Percentiles rank a stretch among this genome's conserved stretches.
phyloP scores from a whole-genome alignment of 2,888 invertebrate genomes.

The Platycheirus rosarum region DNA sequence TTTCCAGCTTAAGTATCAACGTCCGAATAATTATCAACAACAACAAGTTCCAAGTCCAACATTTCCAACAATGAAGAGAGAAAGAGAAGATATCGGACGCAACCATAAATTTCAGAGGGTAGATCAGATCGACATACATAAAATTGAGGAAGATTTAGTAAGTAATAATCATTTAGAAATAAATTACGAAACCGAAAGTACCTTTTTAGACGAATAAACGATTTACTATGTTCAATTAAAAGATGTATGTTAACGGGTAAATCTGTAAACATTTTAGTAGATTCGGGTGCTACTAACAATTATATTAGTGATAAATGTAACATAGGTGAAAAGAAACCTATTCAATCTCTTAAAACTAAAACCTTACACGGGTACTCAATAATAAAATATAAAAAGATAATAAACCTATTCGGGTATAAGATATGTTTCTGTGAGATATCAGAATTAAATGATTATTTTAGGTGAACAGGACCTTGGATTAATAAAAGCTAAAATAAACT shows the following conservation, averaged over 20 bases:
- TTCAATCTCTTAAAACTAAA: background rate
- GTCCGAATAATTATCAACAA: no score
- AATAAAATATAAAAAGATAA: background rate
- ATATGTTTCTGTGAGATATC: conserved; percentile 3
- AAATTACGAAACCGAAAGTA: background rate
- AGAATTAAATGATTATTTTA: conserved; percentile 1
- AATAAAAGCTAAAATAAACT: conserved; percentile 7
- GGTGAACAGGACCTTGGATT: background rate
- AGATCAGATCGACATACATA: no score
- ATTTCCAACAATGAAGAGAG: background rate
- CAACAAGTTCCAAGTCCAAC: background rate
- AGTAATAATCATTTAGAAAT: no score
- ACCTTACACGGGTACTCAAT: conserved; percentile 2
- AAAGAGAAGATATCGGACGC: no score
- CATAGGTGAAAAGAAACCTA: background rate
- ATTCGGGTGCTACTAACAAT: background rate
- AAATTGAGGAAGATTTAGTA: no score
- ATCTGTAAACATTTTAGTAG: background rate
- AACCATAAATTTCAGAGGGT: no score
- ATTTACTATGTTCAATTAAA: background rate
- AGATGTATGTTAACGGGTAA: background rate
- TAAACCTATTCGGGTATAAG: conserved; percentile 4
- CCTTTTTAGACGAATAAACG: background rate
- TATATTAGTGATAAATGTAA: background rate
- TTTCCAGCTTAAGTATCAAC: background rate